Evolutionary conservation across 2,888 invertebrate genomes (phyloP).

Genomic region (Philaethria dido): DNA sequence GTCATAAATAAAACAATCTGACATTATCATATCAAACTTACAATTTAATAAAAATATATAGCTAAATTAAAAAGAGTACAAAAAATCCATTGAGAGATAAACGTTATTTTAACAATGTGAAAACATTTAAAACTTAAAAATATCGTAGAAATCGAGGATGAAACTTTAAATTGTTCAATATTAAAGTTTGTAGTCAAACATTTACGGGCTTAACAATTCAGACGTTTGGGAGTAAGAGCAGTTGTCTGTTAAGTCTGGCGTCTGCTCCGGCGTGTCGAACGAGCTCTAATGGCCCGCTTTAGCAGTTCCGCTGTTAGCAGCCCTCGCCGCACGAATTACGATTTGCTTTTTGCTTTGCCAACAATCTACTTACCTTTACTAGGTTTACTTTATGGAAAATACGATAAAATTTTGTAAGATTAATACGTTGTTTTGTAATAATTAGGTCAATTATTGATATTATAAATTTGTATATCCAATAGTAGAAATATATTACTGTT

Average conservation of each 20-base stretch:
- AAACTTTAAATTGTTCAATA: conserved; percentile 41
- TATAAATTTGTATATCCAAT: too few species aligned
- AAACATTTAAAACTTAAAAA: conserved; percentile 30
- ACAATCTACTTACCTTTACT: conserved; percentile 49
- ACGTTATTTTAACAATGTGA: conserved; percentile 32
- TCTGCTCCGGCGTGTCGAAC: conserved; percentile 58
- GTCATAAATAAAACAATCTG: background rate
- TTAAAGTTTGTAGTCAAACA: conserved; percentile 41
- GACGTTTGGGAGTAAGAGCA: conserved; percentile 42
- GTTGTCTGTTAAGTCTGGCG: conserved; percentile 35
- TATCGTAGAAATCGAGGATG: conserved; percentile 24
- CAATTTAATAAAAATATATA: background rate
- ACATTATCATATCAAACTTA: background rate
- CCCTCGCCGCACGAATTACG: conserved; percentile 69
- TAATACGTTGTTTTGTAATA: too few species aligned
- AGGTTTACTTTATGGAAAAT: conserved; percentile 23
- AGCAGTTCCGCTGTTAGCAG: conserved; percentile 62
- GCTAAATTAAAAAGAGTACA: background rate
- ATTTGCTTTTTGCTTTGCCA: conserved; percentile 66
- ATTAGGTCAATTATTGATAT: too few species aligned
- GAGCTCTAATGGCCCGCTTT: conserved; percentile 76
- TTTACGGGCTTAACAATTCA: conserved; percentile 44
- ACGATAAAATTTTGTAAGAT: background rate
- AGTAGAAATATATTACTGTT: too few species aligned
- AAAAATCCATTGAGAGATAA: background rate